Base-by-base conservation (phyloP, 2,888 invertebrate genomes). In the Brassicogethes aeneus region DNA sequence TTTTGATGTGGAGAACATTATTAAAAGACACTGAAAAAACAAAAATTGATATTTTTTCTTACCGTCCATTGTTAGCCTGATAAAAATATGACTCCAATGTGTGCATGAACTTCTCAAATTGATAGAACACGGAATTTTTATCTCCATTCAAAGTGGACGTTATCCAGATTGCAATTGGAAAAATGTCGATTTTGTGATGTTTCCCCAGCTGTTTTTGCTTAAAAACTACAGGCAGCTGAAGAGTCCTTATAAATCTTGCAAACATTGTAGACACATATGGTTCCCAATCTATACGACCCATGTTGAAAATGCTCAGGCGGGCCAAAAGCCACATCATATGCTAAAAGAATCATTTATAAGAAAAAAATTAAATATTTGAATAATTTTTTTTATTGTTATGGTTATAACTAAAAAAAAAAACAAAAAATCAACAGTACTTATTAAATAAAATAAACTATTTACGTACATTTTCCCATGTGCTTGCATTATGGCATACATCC, bases 261-360 rank as follows among this genome's bases (percentile, higher is more conserved):
- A 85, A 87, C 77, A 88, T 82, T 40, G 78, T 68, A 1, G 90
- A 82, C 38, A 90, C 75, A 59, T 90, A 76, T 0, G 87, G 86
- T 45, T 82, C 80, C 93, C 93, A 95, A 63, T 95, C 81, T 33
- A 94, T 80, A 39, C 81, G 79, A 0, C 93, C 92, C 39, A 87
- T 82, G 64, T 84, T 88, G 52, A 76, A 71, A 52, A 74, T 72
- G 0, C 88, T 83, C 34, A 89, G 67, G 34, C 81, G 75, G 0
- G 88, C 74, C 65, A 93, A 81, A 34, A 93, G 68, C 57, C 75
- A 74, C 67, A 89, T 76, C 56, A 87, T 69, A 45, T 79, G 76
- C 84, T 85, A 65, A 29, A 69, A 68, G 53, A 46, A 49, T 65
- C n/a, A n/a, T n/a, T n/a, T n/a, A n/a, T n/a, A 53, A 47, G 48